phyloP scores from a whole-genome alignment of 2,888 invertebrate species.

The Diachrysia chrysitis region DNA sequence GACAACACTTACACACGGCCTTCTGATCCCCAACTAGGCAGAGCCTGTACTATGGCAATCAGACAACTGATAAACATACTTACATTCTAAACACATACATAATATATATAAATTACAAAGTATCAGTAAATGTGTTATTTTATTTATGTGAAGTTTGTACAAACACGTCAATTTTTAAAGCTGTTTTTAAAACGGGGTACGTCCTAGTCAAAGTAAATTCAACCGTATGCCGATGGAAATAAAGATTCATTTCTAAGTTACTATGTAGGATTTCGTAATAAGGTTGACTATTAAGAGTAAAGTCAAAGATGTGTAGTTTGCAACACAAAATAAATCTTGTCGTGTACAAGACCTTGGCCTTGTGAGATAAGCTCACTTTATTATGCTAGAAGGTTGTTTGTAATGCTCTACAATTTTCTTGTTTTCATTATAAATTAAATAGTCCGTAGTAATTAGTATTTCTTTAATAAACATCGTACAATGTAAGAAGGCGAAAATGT shows the following conservation, averaged over 20 bases:
- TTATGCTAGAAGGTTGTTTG: constrained; percentile 1
- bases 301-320: neutral
- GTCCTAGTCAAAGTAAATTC: neutral
- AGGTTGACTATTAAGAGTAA: neutral
- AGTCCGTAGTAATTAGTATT: neutral
- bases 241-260: neutral
- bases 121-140: neutral
- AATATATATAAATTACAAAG: no score
- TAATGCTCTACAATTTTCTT: neutral
- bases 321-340: neutral
- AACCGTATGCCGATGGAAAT: neutral
- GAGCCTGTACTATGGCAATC: no score
- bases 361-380: constrained; percentile 3
- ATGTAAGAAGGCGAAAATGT: no score
- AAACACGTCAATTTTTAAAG: no score
- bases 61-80: no score
- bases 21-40: no score
- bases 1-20: no score
- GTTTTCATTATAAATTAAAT: neutral
- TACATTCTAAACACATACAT: no score
- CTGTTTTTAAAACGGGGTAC: no score
- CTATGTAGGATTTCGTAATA: neutral
- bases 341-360: constrained; percentile 1
- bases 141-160: neutral
- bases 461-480: neutral